Evolutionary conservation across 2,888 invertebrate genomes (phyloP), one percentile per base, ranked within the genome.

Genomic region (Siphlonurus alternatus): DNA sequence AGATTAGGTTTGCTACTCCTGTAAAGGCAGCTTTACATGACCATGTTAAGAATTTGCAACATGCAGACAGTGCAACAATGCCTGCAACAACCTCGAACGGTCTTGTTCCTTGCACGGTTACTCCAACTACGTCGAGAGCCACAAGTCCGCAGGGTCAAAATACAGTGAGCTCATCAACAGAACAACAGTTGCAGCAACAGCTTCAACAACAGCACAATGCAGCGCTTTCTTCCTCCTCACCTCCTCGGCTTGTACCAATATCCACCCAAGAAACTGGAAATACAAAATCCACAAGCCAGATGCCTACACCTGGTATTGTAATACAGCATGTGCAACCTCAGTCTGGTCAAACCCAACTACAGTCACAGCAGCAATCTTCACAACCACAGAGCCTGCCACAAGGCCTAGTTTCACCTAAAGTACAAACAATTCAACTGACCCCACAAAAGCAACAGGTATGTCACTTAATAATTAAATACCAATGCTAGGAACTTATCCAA

Each of bases 361-460:
- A 51, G n/a, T 15, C 53, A 51, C 53, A 10, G 53, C n/a, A 10
- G 53, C 53, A 10, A 10, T 51, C 53, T 51, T 51, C 53, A 51
- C 56, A 7, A 18, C 56, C n/a, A 10, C 56, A 56, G n/a, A 7
- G 19, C 5, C 19, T 56, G 5, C 56, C 56, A 10, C 56, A 56
- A 20, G 56, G 56, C 5, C 56, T 56, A 3, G 22, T 56, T 7
- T 22, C 56, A 56, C 84, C 85, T 66, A 78, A 84, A 66, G 83
- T 87, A 63, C 87, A 86, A 71, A 86, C 86, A 10, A 87, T 88
- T 68, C 87, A 87, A 70, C 74, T 88, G 61, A 86, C 86, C 19
- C 83, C 85, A 15, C 86, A 87, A 70, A 87, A 87, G 71, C 87
- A 88, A 71, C 83, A 83, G 72, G 77, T 83, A 69, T 67, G 67